These are phyloP conservation scores for Psammodynastes pulverulentus DNA, from an alignment of 2,113 vertebrate genomes.

Conservation along the genomic window DNA sequence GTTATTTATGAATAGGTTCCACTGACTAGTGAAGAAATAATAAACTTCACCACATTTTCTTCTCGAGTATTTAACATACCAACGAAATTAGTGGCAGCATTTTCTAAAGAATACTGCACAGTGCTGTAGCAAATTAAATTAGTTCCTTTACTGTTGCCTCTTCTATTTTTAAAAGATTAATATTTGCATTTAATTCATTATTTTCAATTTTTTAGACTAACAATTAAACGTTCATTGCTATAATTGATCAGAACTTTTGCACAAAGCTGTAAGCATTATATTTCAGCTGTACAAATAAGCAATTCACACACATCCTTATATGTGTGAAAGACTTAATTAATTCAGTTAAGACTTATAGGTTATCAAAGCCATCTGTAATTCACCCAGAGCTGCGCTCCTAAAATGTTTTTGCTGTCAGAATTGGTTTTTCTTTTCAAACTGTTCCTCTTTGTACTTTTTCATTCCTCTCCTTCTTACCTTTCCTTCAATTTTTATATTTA, in stretches of 20 bases:
- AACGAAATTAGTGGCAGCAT: slow-evolving; percentile 2
- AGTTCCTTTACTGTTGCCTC: slow-evolving; percentile 22
- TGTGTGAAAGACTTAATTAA: background rate
- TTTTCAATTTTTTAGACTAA: background rate
- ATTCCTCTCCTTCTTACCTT: background rate
- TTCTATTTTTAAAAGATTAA: slow-evolving; percentile 27
- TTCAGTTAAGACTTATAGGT: background rate
- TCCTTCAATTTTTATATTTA: background rate
- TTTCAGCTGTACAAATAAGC: background rate
- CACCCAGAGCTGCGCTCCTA: background rate
- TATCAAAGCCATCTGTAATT: background rate
- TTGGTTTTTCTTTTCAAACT: background rate
- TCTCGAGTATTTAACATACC: background rate
- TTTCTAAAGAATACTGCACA: slow-evolving; percentile 15
- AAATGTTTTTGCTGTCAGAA: background rate
- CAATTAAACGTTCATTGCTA: background rate
- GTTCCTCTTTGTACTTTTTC: background rate
- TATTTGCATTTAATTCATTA: background rate
- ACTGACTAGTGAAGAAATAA: slow-evolving; percentile 6
- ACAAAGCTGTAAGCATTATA: background rate
- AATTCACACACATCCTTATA: background rate
- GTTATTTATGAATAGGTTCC: slow-evolving; percentile 20
- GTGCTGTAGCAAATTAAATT: slow-evolving; percentile 10
- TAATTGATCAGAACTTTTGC: background rate
- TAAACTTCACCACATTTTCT: slow-evolving; percentile 5